Base-by-base conservation (phyloP, 2,113 vertebrate genomes). In the Merops nubicus region DNA sequence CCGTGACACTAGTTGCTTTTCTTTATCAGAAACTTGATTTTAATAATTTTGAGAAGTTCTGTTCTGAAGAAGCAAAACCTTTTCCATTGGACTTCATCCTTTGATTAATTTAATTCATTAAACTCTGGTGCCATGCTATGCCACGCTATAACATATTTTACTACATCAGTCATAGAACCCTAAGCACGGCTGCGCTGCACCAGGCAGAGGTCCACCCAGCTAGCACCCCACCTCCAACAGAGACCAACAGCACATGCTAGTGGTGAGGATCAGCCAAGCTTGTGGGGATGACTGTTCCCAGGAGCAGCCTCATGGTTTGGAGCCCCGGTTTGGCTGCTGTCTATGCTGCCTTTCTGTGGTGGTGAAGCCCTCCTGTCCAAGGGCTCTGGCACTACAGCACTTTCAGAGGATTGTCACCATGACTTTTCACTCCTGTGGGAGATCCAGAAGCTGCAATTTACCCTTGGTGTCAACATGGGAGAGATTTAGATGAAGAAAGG, bases 261-360 rank as follows among this genome's bases (percentile, higher is more conserved):
- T 9, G 62, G 26, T 48, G 56, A 86, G 60, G 20, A 88, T 29
- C 36, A 62, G 23, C 42, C 43, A 53, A 1, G 11, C 12, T 9
- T 19, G 5, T 11, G 60, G 11, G 20, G 8, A 53, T 4, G 23
- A 26, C 18, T 25, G 4, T 6, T 82, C 15, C 70, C 11, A 9
- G 79, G 53, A 36, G 33, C 50, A 88, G 11, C 29, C 14, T 74
- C 2, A 0, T 0, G 1, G 7, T 40, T 50, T 3, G 10, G 36
- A 91, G 33, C 33, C 43, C 53, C 53, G 19, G 23, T 0, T 0
- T 36, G 70, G 12, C 8, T 57, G 60, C 6, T 70, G 50, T n/a
- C 45, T 0, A 2, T 34, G 70, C 40, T 93, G 38, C 40, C 54
- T 25, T 60, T 69, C 14, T 0, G 0, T 18, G 34, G 28, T n/a